phyloP scores from a whole-genome alignment of 2,113 vertebrate genomes.

The Megaptera novaeangliae region DNA sequence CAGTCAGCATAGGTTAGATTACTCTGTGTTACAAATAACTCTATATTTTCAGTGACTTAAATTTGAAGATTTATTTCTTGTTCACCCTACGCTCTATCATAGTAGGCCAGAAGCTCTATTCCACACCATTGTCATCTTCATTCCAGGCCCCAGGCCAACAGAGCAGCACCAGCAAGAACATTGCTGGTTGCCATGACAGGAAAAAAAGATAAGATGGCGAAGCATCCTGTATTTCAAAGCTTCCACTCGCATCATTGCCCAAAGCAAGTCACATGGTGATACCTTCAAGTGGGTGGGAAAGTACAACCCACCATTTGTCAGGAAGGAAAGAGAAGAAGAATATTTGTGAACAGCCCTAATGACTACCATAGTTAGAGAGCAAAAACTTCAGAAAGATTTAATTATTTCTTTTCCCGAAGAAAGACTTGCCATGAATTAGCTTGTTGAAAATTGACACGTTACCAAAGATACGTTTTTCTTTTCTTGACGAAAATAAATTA shows the following conservation, averaged over 20 bases:
- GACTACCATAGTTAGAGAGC: background rate
- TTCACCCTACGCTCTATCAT: background rate
- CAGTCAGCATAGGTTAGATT: background rate
- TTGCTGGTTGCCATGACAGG: background rate
- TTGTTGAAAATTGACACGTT: background rate
- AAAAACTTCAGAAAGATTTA: conserved; percentile 42
- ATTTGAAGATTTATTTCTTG: background rate
- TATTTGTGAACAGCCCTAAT: conserved; percentile 16
- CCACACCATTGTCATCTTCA: background rate
- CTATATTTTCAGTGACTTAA: background rate
- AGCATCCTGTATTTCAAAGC: background rate
- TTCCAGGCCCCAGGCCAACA: background rate
- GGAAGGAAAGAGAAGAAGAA: conserved; percentile 24
- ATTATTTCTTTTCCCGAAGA: conserved; percentile 45
- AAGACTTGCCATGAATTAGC: conserved; percentile 23
- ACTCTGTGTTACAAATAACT: background rate
- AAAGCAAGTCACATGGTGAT: background rate
- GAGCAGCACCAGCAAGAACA: background rate
- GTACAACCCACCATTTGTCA: background rate
- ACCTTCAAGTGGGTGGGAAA: background rate
- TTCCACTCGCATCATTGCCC: background rate
- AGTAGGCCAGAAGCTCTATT: background rate
- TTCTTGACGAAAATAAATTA: conserved; percentile 53
- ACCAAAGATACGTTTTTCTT: conserved; percentile 60
- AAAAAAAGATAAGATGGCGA: background rate